phyloP scores from a whole-genome alignment of 2,797 vertebrate species.

The Hydrocynus forskahlii region DNA sequence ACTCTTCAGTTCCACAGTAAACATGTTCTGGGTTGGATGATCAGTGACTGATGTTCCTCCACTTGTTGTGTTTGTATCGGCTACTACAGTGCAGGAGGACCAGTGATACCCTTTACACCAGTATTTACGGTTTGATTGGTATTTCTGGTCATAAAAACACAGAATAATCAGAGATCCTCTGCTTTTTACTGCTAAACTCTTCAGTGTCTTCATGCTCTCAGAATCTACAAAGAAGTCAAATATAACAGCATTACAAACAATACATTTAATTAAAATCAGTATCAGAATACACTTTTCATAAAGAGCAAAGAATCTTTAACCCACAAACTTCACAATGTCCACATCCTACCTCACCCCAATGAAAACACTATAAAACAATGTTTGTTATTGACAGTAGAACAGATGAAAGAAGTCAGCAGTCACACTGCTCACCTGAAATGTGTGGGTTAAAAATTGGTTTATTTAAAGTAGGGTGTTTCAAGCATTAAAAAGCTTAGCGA shows the following conservation, averaged over 20 bases:
- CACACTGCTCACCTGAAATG: too few relatives aligned
- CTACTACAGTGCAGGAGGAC: conserved; percentile 32
- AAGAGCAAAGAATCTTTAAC: too few relatives aligned
- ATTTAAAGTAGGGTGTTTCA: too few relatives aligned
- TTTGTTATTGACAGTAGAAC: too few relatives aligned
- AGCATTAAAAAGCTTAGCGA: too few relatives aligned
- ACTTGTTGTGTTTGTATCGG: conserved; percentile 29
- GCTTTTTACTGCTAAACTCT: conserved; percentile 1
- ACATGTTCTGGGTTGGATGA: conserved; percentile 45
- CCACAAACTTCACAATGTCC: too few relatives aligned
- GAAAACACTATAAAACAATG: too few relatives aligned
- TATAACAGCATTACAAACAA: neutral
- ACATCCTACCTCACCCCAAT: too few relatives aligned
- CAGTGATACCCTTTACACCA: conserved; percentile 18
- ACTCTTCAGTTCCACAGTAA: conserved; percentile 44
- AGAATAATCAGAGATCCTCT: conserved; percentile 34
- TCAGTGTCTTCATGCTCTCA: conserved; percentile 30
- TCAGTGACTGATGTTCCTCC: conserved; percentile 43
- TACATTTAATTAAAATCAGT: too few relatives aligned
- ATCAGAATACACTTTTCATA: neutral
- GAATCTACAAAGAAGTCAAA: conserved; percentile 24
- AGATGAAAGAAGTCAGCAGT: too few relatives aligned
- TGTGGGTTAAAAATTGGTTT: too few relatives aligned
- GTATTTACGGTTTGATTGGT: conserved; percentile 36
- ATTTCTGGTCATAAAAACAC: conserved; percentile 33